Evolutionary conservation across 2,797 vertebrate genomes (phyloP), one percentile per base, ranked within the genome.

Genomic region (Protosalanx chinensis): DNA sequence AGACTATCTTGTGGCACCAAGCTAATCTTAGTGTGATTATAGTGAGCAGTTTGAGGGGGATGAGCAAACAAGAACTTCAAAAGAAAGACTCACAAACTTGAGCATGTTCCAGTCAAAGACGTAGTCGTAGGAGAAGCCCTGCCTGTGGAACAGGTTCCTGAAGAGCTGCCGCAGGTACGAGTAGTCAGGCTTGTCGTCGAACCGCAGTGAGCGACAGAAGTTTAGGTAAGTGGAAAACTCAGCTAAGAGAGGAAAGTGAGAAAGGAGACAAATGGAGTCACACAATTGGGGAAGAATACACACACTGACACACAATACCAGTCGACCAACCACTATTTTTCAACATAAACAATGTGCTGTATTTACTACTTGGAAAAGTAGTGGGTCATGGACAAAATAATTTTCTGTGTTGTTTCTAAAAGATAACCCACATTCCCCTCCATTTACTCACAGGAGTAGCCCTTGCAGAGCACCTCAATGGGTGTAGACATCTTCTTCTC

Each of bases 61-160:
- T 56, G 51, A 56, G n/a, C 10, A n/a, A 56, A n/a, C 15, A 10
- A 12, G 18, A 57, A 27, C n/a, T 16, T 30, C n/a, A 27, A 37
- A 33, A 32, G 32, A 7, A 57, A 15, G 23, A 89, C 91, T 94
- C 88, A 99, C 97, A 91, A 99, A 99, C 92, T 98, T 98, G 72
- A 99, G 93, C 96, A 98, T 98, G 93, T 98, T 98, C 97, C 97
- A 99, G 90, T 99, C 97, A 67, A 99, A 98, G 77, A 99, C 96
- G 0, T 98, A 98, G 91, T 99, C 97, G 0, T 98, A 98, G 77
- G 97, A 99, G 91, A 98, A 99, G 79, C 97, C 97, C 89, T 98
- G 97, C 80, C 97, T 88, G 90, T 98, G 96, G 90, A 98, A 99
- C 78, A 99, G 96, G 87, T 97, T 98, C 83, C 96, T 95, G 93